Conservation (phyloP, 2,113 vertebrate genomes). For the Thalassarche chlororhynchos region DNA sequence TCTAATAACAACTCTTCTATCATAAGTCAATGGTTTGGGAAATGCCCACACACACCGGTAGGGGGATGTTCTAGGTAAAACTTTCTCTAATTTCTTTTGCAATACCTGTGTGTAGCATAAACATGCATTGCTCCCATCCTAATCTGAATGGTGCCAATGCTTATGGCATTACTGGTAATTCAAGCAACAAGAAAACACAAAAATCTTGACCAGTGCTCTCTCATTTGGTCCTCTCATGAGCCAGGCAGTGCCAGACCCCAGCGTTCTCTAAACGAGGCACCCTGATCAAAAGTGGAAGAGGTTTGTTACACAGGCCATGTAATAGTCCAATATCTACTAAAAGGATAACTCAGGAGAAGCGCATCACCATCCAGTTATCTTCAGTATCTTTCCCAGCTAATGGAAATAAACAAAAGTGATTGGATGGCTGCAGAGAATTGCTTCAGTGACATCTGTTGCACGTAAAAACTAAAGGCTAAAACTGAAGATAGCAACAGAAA, state of each 20-base stretch:
- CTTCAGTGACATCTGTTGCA: background rate
- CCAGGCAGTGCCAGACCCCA: background rate
- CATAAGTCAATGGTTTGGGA: background rate
- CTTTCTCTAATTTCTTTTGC: background rate
- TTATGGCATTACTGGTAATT: background rate
- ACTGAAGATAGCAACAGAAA: background rate
- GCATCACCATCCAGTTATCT: background rate
- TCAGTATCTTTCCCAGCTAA: background rate
- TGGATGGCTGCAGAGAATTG: background rate
- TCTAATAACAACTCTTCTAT: background rate
- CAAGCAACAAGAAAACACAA: background rate
- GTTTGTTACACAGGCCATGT: background rate
- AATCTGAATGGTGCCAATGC: background rate
- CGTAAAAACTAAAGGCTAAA: background rate
- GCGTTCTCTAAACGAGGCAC: background rate
- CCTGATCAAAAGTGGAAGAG: background rate
- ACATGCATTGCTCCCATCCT: background rate
- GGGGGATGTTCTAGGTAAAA: background rate
- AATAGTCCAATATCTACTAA: background rate
- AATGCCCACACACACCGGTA: background rate
- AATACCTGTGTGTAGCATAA: background rate
- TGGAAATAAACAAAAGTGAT: background rate
- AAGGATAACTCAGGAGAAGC: background rate
- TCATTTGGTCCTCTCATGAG: background rate
- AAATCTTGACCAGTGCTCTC: background rate